Percentiles rank a stretch among this genome's conserved stretches.
Conservation (phyloP, 1,140 invertebrate species). For the Nixonia krombeini region DNA sequence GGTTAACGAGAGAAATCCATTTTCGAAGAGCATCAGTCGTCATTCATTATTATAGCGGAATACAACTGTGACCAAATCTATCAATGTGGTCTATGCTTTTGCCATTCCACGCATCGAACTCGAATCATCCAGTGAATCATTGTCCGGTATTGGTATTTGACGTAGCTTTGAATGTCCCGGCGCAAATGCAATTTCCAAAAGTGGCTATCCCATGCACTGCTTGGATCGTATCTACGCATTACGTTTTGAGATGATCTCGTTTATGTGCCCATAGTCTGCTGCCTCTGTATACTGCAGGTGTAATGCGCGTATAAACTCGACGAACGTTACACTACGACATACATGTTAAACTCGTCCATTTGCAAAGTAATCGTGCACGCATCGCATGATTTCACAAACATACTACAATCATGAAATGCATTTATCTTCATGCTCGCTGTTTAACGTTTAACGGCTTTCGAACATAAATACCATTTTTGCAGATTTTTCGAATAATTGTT, state of each 20-base stretch:
- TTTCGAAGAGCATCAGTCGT: too few species aligned
- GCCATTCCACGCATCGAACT: constrained; percentile 10
- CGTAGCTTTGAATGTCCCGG: constrained; percentile 13
- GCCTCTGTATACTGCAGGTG: constrained; percentile 17
- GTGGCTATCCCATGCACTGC: constrained; percentile 10
- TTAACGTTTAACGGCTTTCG: too few species aligned
- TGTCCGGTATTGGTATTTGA: constrained; percentile 39
- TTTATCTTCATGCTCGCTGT: constrained; percentile 28
- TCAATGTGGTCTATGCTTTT: constrained; percentile 38
- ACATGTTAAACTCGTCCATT: background rate
- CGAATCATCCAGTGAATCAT: constrained; percentile 30
- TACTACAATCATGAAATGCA: constrained; percentile 16
- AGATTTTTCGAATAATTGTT: too few species aligned
- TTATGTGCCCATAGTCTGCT: constrained; percentile 10
- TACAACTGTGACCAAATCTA: too few species aligned
- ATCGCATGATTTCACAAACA: constrained; percentile 37
- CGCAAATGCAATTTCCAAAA: constrained; percentile 36
- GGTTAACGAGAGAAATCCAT: too few species aligned
- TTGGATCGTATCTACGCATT: background rate
- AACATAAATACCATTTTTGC: too few species aligned
- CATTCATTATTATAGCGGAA: too few species aligned
- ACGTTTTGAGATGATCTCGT: constrained; percentile 31
- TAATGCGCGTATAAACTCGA: constrained; percentile 20
- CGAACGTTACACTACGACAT: constrained; percentile 7
- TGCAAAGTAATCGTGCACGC: constrained; percentile 27